These are phyloP conservation scores for Diglossa cyanea DNA, from an alignment of 2,797 vertebrate species.

Conservation along the genomic window DNA sequence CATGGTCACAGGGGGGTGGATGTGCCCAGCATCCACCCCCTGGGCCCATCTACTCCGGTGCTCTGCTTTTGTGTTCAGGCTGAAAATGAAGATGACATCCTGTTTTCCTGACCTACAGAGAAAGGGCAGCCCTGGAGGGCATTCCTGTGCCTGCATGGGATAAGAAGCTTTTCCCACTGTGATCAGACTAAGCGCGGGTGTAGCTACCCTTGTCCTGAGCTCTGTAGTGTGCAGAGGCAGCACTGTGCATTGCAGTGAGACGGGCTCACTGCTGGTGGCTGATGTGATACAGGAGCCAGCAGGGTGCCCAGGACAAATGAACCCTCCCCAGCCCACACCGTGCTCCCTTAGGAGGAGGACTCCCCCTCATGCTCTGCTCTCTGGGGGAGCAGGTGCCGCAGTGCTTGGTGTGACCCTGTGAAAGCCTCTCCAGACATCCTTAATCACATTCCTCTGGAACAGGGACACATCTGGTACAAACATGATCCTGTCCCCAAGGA, in stretches of 20 bases:
- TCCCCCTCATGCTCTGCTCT: background rate
- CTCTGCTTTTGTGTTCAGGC: background rate
- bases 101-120: background rate
- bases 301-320: background rate
- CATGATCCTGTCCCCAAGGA: slow-evolving; percentile 44
- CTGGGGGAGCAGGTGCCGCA: background rate
- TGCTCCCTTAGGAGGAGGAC: background rate
- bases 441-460: slow-evolving; percentile 63
- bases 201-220: background rate
- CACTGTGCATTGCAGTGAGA: background rate
- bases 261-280: rapidly evolving
- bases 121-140: background rate
- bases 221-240: background rate
- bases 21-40: background rate
- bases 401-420: background rate
- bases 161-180: background rate
- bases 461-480: slow-evolving; percentile 63
- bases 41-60: background rate
- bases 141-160: background rate
- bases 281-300: background rate
- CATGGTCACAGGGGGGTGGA: background rate
- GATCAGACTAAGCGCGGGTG: background rate
- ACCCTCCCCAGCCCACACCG: rapidly evolving
- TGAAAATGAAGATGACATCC: background rate
- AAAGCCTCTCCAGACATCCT: slow-evolving; percentile 2